These are phyloP conservation scores for Thalassarche chlororhynchos DNA, from an alignment of 2,113 vertebrate species.

Conservation along the genomic window DNA sequence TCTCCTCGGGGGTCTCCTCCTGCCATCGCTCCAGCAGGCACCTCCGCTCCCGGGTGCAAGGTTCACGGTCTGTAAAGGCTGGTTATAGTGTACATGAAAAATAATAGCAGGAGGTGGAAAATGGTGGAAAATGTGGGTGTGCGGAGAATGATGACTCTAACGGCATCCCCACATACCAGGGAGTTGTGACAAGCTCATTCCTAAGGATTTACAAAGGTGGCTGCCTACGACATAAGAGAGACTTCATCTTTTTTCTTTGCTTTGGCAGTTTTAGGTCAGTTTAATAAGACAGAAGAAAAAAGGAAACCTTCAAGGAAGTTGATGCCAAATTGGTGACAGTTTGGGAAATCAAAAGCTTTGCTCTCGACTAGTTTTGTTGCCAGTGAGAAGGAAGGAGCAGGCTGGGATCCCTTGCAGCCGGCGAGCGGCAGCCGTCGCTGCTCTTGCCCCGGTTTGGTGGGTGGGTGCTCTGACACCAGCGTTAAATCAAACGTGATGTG, in stretches of 20 bases:
- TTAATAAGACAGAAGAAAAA: neutral
- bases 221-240: neutral
- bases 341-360: neutral
- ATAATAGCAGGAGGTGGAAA: neutral
- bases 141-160: neutral
- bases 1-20: neutral
- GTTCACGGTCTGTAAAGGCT: accelerated
- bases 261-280: conserved; percentile 49
- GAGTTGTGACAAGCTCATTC: neutral
- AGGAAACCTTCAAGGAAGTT: neutral
- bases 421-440: accelerated
- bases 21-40: accelerated
- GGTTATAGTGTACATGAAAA: accelerated
- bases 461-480: neutral
- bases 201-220: neutral
- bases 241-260: neutral
- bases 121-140: neutral
- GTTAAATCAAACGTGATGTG: neutral
- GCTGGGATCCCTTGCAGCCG: neutral
- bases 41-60: accelerated
- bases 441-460: accelerated
- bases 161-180: accelerated
- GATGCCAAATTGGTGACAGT: neutral
- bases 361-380: neutral
- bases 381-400: neutral